Evolutionary conservation across 2,888 invertebrate species (phyloP).

Genomic region (Myathropa florea): DNA sequence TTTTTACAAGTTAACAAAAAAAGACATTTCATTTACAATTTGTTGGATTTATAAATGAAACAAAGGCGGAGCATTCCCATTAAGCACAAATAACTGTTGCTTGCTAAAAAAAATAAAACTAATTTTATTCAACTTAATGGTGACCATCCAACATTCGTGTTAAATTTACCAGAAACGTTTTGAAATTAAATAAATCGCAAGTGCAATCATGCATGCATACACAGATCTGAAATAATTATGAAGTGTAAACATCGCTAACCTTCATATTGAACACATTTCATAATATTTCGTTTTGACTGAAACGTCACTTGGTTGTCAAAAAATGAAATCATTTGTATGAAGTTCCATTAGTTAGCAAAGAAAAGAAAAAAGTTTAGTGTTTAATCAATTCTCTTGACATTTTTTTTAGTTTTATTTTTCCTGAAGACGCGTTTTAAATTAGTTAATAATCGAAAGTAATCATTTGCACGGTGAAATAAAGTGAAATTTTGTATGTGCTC

Average conservation of each 20-base stretch:
- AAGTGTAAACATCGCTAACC: no score
- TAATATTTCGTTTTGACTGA: background rate
- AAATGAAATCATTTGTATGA: background rate
- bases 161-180: no score
- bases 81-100: no score
- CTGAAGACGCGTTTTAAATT: background rate
- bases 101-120: no score
- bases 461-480: background rate
- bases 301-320: background rate
- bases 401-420: background rate
- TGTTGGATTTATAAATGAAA: no score
- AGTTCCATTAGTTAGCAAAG: background rate
- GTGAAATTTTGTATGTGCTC: conserved; percentile 17
- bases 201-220: no score
- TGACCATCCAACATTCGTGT: background rate
- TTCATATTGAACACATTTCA: background rate
- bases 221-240: no score
- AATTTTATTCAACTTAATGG: no score
- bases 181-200: no score
- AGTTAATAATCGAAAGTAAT: background rate
- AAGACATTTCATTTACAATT: no score
- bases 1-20: background rate
- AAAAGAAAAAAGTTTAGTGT: background rate
- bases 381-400: background rate
- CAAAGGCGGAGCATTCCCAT: no score